Evolutionary conservation across 2,113 vertebrate genomes (phyloP).

Genomic region (Tichodroma muraria): DNA sequence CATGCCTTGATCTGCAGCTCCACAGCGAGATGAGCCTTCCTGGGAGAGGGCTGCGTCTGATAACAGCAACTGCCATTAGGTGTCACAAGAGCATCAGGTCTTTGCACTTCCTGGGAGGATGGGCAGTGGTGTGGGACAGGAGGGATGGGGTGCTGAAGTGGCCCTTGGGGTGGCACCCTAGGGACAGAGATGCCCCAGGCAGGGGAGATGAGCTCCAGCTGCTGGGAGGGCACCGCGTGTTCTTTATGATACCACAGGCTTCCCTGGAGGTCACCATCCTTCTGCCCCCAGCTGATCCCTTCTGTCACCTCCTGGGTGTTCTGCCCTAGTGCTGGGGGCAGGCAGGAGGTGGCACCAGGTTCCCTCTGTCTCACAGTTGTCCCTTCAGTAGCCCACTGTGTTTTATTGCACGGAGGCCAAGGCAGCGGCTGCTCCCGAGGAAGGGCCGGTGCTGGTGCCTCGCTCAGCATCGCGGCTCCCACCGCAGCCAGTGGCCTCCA

Average conservation of each 20-base stretch:
- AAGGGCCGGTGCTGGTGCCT: neutral
- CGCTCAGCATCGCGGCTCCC: neutral
- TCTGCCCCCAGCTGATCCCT: neutral
- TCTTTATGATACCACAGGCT: too few relatives aligned
- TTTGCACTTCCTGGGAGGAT: neutral
- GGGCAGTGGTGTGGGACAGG: neutral
- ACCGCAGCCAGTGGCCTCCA: neutral
- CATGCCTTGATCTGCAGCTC: neutral
- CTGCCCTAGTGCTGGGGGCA: neutral
- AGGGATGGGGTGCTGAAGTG: neutral
- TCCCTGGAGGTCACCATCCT: neutral
- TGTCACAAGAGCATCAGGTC: constrained; percentile 41
- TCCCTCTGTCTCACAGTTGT: neutral
- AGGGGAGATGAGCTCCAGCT: neutral
- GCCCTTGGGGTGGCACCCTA: neutral
- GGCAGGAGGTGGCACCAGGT: neutral
- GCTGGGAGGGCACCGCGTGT: neutral
- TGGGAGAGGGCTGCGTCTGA: fast-evolving
- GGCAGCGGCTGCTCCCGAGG: neutral
- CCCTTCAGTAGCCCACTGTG: neutral
- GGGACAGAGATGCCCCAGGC: neutral
- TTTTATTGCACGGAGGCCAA: neutral
- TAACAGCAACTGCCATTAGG: constrained; percentile 7
- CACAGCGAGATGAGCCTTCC: fast-evolving
- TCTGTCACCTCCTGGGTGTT: neutral